Conservation (phyloP, 2,113 vertebrate genomes). For the Ploceus nigricollis region DNA sequence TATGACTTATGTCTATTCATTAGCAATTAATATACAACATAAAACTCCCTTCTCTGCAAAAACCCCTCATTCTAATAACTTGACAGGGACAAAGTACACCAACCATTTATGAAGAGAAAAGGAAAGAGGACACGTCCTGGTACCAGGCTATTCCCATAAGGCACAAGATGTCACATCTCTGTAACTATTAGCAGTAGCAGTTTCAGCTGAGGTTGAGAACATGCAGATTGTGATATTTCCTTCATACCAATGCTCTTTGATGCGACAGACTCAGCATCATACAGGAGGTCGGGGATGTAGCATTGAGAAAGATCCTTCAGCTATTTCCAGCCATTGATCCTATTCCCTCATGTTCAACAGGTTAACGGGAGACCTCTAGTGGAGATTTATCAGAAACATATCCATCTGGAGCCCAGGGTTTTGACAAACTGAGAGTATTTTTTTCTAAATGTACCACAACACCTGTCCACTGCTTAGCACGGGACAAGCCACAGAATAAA, state of each 20-base stretch:
- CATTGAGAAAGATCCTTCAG: not conserved
- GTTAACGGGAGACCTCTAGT: slow-evolving; percentile 10
- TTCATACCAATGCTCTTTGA: not conserved
- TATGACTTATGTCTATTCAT: not conserved
- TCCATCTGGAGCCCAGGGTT: not conserved
- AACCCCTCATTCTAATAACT: not conserved
- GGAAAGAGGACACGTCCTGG: not conserved
- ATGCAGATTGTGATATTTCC: not conserved
- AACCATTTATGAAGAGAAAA: not conserved
- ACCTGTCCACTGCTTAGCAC: not conserved
- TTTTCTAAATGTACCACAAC: not conserved
- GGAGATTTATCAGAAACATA: not conserved
- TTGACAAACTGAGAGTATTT: not conserved
- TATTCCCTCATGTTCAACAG: accelerated
- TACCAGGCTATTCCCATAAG: not conserved
- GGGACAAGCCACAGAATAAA: not conserved
- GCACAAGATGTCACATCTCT: not conserved
- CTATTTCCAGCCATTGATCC: not conserved
- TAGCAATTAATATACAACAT: not conserved
- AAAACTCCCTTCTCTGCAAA: not conserved
- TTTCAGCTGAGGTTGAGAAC: not conserved
- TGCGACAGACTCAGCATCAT: not conserved
- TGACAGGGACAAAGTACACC: not conserved
- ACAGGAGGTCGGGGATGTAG: not conserved
- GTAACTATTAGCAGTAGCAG: not conserved